phyloP scores from a whole-genome alignment of 2,888 invertebrate genomes.

The Pseudococcus longispinus region DNA sequence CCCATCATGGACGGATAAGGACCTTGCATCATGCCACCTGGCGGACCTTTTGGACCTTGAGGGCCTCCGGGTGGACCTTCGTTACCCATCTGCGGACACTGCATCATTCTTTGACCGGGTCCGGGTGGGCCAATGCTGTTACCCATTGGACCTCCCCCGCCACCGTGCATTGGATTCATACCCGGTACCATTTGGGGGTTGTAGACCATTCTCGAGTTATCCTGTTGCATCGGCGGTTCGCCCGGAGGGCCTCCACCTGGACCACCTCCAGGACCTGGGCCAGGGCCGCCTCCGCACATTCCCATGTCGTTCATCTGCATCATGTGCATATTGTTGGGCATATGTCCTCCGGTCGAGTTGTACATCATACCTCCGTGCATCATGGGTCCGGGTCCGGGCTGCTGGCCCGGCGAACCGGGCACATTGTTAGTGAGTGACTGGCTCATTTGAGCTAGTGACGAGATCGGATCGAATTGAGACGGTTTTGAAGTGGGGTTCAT shows the following conservation, averaged over 20 bases:
- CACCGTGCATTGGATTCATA: slow-evolving; percentile 31
- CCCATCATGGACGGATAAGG: slow-evolving; percentile 62
- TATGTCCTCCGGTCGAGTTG: slow-evolving; percentile 10
- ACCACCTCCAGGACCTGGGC: neutral
- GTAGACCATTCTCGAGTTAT: slow-evolving; percentile 39
- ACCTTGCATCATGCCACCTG: slow-evolving; percentile 64
- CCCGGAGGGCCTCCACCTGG: neutral
- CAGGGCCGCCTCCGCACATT: slow-evolving; percentile 61
- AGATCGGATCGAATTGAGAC: slow-evolving; percentile 88
- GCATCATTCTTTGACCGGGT: slow-evolving; percentile 37
- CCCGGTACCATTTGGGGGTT: slow-evolving; percentile 49
- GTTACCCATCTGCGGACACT: slow-evolving; percentile 1
- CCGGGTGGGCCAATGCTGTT: neutral
- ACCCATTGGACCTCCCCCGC: slow-evolving; percentile 14
- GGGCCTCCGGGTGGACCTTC: slow-evolving; percentile 60
- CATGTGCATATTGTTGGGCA: slow-evolving; percentile 62
- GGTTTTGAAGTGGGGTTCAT: slow-evolving; percentile 61
- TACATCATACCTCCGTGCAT: slow-evolving; percentile 54
- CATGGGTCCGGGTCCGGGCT: slow-evolving; percentile 62
- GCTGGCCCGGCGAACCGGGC: slow-evolving; percentile 68
- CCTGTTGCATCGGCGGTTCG: slow-evolving; percentile 40
- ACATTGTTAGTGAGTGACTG: slow-evolving; percentile 85
- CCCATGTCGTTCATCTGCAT: slow-evolving; percentile 65
- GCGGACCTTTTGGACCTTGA: slow-evolving; percentile 58
- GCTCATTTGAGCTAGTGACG: slow-evolving; percentile 93